A percentile compares a stretch with the other conserved stretches of the same genome.
Evolutionary conservation across 2,888 invertebrate genomes (phyloP).

Genomic region (Lycophotia porphyrea): DNA sequence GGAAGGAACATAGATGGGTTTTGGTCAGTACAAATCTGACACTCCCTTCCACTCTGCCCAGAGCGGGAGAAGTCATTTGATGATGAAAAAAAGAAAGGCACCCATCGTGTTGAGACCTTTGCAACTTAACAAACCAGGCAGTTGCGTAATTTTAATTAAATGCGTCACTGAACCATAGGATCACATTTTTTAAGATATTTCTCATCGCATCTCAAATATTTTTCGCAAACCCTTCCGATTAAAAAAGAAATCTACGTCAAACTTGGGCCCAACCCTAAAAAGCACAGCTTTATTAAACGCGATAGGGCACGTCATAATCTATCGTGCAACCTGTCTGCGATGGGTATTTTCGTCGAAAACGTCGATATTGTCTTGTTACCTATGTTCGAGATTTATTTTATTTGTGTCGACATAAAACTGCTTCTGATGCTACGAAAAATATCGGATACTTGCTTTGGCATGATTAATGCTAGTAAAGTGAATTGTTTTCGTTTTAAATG

Average conservation of each 20-base stretch:
- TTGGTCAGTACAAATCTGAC: too few relatives aligned
- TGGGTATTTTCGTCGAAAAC: constrained; percentile 69
- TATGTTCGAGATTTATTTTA: constrained; percentile 67
- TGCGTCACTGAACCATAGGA: background rate
- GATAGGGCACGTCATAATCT: constrained; percentile 83
- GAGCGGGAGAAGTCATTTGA: too few relatives aligned
- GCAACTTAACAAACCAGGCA: too few relatives aligned
- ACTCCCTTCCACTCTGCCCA: too few relatives aligned
- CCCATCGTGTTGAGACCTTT: too few relatives aligned
- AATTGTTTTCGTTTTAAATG: constrained; percentile 42
- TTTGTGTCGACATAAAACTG: constrained; percentile 67
- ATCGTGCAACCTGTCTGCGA: constrained; percentile 70
- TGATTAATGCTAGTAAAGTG: constrained; percentile 55
- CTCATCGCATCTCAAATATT: background rate
- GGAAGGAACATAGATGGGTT: too few relatives aligned
- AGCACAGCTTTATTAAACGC: constrained; percentile 81
- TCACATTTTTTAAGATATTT: background rate
- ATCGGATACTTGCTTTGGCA: constrained; percentile 32
- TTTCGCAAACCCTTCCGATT: background rate
- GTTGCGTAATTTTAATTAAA: background rate
- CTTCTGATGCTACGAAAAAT: constrained; percentile 59
- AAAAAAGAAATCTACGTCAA: background rate
- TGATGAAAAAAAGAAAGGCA: too few relatives aligned
- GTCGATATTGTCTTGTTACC: constrained; percentile 63
- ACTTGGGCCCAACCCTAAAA: constrained; percentile 69